These are phyloP conservation scores for Tenthredo scrophulariae DNA, from an alignment of 2,888 invertebrate genomes.

Conservation along the genomic window DNA sequence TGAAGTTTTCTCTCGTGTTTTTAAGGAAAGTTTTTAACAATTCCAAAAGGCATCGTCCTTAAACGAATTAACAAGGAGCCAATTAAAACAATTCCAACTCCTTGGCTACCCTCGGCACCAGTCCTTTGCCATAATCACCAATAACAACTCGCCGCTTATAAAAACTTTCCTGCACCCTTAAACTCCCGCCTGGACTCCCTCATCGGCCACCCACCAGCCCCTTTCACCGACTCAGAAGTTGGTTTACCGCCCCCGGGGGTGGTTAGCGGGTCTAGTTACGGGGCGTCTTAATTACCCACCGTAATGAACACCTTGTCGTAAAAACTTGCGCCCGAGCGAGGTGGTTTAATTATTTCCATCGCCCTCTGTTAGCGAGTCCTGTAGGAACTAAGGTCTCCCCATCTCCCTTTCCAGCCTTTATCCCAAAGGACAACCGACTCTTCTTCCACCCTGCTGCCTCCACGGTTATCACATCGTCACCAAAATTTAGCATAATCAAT, in stretches of 20 bases:
- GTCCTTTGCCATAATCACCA: conserved; percentile 71
- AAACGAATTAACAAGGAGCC: conserved; percentile 58
- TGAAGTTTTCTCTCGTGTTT: conserved; percentile 20
- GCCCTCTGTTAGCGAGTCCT: conserved; percentile 43
- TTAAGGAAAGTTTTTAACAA: conserved; percentile 11
- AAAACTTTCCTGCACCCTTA: conserved; percentile 65
- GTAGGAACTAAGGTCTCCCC: conserved; percentile 48
- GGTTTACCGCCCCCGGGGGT: conserved; percentile 77
- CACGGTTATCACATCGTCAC: conserved; percentile 38
- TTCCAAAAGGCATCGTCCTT: conserved; percentile 40
- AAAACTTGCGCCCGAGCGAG: conserved; percentile 73
- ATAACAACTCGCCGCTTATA: conserved; percentile 74
- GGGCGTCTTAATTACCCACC: conserved; percentile 78
- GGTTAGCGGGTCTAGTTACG: conserved; percentile 77
- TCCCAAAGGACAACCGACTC: conserved; percentile 50
- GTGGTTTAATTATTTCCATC: conserved; percentile 76
- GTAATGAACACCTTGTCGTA: conserved; percentile 79
- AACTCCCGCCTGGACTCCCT: conserved; percentile 44
- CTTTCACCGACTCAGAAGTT: conserved; percentile 71
- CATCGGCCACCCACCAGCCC: conserved; percentile 56
- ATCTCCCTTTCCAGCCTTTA: conserved; percentile 16
- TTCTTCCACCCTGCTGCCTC: conserved; percentile 13
- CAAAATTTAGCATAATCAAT: conserved; percentile 48
- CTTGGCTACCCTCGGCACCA: conserved; percentile 36
- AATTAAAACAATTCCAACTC: conserved; percentile 61